Evolutionary conservation across 2,888 invertebrate genomes (phyloP).

Genomic region (Mystacides longicornis): DNA sequence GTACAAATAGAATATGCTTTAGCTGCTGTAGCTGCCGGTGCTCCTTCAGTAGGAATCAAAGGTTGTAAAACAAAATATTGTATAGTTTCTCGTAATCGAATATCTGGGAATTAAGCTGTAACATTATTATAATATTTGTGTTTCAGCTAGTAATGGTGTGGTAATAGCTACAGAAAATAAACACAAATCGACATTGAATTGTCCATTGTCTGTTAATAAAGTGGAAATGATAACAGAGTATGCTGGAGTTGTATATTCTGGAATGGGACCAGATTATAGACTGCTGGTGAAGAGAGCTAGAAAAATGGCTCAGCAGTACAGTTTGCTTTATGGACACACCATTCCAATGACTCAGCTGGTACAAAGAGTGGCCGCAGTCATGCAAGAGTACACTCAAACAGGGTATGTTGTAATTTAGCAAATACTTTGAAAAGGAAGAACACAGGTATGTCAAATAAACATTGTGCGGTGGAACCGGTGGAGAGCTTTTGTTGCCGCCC

Average conservation of each 20-base stretch:
- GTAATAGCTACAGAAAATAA: constrained; percentile 99
- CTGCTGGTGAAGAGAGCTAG: constrained; percentile 85
- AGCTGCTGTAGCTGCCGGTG: constrained; percentile 96
- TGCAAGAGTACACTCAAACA: constrained; percentile 99
- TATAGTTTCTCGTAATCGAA: background rate
- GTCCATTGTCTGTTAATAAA: constrained; percentile 94
- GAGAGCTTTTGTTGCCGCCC: no score
- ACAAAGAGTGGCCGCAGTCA: constrained; percentile 90
- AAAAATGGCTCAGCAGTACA: constrained; percentile 94
- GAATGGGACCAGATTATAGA: constrained; percentile 89
- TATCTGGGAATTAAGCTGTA: background rate
- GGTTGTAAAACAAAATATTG: constrained; percentile 43
- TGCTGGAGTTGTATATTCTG: constrained; percentile 97
- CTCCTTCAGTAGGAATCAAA: constrained; percentile 98
- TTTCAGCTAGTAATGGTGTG: constrained; percentile 90
- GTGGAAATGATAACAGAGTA: constrained; percentile 94
- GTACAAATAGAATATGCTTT: constrained; percentile 99
- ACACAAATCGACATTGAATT: constrained; percentile 92
- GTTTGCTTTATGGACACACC: constrained; percentile 82
- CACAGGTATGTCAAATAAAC: no score
- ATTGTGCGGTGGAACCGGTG: no score
- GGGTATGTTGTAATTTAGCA: constrained; percentile 62
- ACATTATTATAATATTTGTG: constrained; percentile 11
- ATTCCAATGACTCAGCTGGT: constrained; percentile 97
- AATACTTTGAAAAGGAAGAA: no score